Evolutionary conservation across 92 coral and sea anemone species (phyloP).

Genomic region (Epizoanthus stellaris): DNA sequence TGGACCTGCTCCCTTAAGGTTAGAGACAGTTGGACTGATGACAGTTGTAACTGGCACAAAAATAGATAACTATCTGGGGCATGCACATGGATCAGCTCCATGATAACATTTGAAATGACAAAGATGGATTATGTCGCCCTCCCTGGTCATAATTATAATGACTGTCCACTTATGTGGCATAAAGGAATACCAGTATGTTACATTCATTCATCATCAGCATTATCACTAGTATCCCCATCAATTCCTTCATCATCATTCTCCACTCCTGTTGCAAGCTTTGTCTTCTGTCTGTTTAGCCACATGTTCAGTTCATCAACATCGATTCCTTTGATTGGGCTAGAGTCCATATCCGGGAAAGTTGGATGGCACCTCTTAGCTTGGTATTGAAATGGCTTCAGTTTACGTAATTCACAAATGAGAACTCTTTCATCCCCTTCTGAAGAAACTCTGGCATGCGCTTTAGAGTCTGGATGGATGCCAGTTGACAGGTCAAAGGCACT

Average conservation of each 20-base stretch:
- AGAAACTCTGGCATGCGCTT: not conserved
- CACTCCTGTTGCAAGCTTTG: slow-evolving; percentile 22
- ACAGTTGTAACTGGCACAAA: no score
- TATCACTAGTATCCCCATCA: slow-evolving; percentile 3
- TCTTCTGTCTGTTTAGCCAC: slow-evolving; percentile 33
- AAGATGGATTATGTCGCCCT: no score
- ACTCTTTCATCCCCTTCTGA: not conserved
- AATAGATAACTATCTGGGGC: no score
- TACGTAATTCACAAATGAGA: not conserved
- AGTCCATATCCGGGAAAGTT: not conserved
- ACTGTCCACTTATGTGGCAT: no score
- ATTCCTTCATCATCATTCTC: slow-evolving; percentile 17
- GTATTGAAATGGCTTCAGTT: not conserved
- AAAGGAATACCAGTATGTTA: no score
- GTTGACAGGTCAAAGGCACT: not conserved
- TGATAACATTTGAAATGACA: no score
- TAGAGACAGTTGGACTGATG: no score
- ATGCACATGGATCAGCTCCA: no score
- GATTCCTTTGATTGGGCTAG: not conserved
- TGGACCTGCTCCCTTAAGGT: no score
- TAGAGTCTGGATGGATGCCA: not conserved
- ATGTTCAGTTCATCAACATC: not conserved
- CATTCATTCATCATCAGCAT: slow-evolving; percentile 37
- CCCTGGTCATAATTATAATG: not conserved
- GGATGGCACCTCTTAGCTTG: not conserved